These are phyloP conservation scores for Pseudocheirus occidentalis DNA, from an alignment of 2,797 vertebrate genomes.

Conservation along the genomic window DNA sequence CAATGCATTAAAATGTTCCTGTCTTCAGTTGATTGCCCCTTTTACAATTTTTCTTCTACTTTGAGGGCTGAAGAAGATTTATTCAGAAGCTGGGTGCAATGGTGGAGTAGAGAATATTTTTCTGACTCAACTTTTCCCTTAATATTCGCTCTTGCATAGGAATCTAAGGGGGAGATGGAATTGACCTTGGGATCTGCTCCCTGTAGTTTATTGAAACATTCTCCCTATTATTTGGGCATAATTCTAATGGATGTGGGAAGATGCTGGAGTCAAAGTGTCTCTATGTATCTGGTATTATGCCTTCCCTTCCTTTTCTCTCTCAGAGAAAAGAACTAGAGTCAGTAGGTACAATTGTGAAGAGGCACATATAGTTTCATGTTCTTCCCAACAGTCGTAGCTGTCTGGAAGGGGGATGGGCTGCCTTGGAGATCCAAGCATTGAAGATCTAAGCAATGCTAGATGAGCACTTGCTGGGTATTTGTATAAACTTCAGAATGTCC, in stretches of 20 bases:
- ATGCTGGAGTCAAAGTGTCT: background rate
- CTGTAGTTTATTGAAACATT: background rate
- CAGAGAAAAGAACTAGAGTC: background rate
- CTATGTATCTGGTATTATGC: background rate
- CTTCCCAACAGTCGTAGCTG: background rate
- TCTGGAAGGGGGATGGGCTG: background rate
- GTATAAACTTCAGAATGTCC: background rate
- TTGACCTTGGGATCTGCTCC: background rate
- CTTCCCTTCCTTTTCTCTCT: background rate
- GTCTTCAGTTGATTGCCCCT: slow-evolving; percentile 56
- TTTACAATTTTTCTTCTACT: background rate
- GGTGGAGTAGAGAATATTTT: background rate
- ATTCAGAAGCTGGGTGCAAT: background rate
- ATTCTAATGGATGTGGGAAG: background rate
- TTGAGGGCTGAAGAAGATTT: background rate
- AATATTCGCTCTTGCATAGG: too few relatives aligned
- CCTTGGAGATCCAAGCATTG: too few relatives aligned
- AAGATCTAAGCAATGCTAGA: too few relatives aligned
- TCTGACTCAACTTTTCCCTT: background rate
- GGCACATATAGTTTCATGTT: background rate
- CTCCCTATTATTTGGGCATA: background rate
- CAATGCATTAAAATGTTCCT: slow-evolving; percentile 70
- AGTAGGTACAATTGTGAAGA: background rate
- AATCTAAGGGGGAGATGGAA: background rate
- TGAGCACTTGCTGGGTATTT: background rate